Percentiles rank a stretch among this genome's conserved stretches.
phyloP scores from a whole-genome alignment of 2,888 invertebrate species.

The Eristalis intricaria region DNA sequence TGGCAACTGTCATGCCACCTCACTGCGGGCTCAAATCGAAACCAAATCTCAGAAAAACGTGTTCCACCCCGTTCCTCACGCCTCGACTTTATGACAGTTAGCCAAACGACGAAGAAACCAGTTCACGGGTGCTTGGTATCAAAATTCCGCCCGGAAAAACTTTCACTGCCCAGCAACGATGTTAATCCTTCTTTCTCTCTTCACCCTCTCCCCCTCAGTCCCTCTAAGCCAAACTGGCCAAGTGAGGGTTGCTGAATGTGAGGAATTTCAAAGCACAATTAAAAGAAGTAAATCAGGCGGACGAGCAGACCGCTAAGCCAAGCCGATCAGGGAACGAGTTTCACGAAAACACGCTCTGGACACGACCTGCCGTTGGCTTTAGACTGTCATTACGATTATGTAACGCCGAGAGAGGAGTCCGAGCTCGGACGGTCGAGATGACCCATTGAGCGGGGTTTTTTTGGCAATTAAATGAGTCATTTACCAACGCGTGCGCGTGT shows the following conservation, averaged over 20 bases:
- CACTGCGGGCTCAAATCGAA: background rate
- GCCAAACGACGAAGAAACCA: background rate
- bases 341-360: conserved; percentile 32
- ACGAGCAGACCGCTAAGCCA: background rate
- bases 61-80: background rate
- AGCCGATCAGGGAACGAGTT: conserved; percentile 18
- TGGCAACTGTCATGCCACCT: background rate
- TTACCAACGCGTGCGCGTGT: background rate
- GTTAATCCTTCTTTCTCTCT: background rate
- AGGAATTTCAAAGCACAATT: background rate
- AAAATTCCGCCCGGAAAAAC: conserved; percentile 33
- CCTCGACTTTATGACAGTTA: background rate
- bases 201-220: background rate
- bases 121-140: background rate
- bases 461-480: background rate
- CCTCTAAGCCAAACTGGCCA: background rate
- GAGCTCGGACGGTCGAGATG: background rate
- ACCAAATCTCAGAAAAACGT: background rate
- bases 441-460: background rate
- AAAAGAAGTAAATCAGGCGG: conserved; percentile 31
- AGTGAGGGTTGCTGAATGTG: background rate
- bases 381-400: conserved; percentile 30
- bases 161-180: conserved; percentile 25
- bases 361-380: background rate
- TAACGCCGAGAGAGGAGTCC: background rate